phyloP scores from a whole-genome alignment of 2,888 invertebrate genomes.

The Ctena decussata region DNA sequence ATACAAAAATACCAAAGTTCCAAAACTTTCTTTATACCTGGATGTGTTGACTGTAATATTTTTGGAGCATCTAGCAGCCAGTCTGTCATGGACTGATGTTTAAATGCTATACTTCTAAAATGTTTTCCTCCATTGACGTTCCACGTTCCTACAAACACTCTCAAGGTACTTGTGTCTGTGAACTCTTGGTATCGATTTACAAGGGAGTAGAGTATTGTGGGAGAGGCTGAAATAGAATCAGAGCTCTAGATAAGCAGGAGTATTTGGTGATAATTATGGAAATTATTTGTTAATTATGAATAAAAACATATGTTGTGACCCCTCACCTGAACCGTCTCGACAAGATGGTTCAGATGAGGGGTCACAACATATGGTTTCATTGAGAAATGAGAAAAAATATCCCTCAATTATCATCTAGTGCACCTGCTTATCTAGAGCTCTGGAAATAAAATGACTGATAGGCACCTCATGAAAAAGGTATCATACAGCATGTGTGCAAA shows the following conservation, averaged over 20 bases:
- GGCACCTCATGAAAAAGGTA: too few species aligned
- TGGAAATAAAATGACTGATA: too few species aligned
- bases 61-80: constrained; percentile 93
- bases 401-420: too few species aligned
- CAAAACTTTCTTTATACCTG: neutral
- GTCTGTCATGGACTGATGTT: constrained; percentile 88
- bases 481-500: too few species aligned
- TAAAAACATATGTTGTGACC: neutral
- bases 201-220: constrained; percentile 77
- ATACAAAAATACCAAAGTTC: too few species aligned
- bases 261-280: neutral
- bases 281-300: neutral
- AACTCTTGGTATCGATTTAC: constrained; percentile 80
- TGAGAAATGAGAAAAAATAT: too few species aligned
- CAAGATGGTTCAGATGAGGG: neutral
- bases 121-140: constrained; percentile 99
- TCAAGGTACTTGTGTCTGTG: constrained; percentile 87
- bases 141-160: constrained; percentile 97
- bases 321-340: too few species aligned
- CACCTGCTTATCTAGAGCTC: too few species aligned
- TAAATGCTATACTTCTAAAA: constrained; percentile 98
- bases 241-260: neutral
- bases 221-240: constrained; percentile 75
- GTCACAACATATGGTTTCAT: neutral
- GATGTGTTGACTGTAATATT: constrained; percentile 85